A percentile compares a stretch with the other conserved stretches of the same genome.
These are phyloP conservation scores for Cercopithecus mona DNA, from an alignment of 2,113 vertebrate species.

Conservation along the genomic window DNA sequence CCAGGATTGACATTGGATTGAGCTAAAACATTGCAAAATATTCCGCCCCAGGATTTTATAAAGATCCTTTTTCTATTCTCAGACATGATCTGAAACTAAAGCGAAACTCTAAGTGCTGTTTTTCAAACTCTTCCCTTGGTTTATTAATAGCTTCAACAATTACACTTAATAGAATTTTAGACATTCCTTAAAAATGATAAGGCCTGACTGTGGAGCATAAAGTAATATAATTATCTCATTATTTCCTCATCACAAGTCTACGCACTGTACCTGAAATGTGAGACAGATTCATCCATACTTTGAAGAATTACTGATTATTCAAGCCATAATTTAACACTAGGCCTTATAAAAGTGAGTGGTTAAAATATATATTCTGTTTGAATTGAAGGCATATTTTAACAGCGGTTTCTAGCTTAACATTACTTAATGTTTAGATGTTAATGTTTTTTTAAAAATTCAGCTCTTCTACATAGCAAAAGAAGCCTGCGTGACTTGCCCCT, in stretches of 20 bases:
- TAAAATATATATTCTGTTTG: neutral
- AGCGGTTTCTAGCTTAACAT: neutral
- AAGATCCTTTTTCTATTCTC: neutral
- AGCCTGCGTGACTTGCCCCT: neutral
- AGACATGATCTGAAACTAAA: neutral
- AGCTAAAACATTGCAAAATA: neutral
- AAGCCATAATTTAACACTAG: neutral
- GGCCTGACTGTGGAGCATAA: neutral
- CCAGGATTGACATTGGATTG: neutral
- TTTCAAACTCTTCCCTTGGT: neutral
- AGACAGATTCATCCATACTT: neutral
- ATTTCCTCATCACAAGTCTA: constrained; percentile 41
- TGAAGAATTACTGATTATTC: neutral
- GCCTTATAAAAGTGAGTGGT: neutral
- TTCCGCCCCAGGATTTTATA: neutral
- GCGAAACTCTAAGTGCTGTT: neutral
- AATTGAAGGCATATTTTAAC: neutral
- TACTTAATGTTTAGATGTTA: neutral
- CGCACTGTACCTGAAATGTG: neutral
- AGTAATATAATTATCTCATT: constrained; percentile 45
- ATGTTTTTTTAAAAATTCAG: neutral
- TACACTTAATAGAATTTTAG: constrained; percentile 62
- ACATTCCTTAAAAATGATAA: constrained; percentile 50
- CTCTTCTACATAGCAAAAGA: neutral
- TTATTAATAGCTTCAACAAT: constrained; percentile 62